Percentiles rank a stretch among this genome's conserved stretches.
Evolutionary conservation across 2,113 vertebrate species (phyloP).

Genomic region (Elephantulus edwardii): DNA sequence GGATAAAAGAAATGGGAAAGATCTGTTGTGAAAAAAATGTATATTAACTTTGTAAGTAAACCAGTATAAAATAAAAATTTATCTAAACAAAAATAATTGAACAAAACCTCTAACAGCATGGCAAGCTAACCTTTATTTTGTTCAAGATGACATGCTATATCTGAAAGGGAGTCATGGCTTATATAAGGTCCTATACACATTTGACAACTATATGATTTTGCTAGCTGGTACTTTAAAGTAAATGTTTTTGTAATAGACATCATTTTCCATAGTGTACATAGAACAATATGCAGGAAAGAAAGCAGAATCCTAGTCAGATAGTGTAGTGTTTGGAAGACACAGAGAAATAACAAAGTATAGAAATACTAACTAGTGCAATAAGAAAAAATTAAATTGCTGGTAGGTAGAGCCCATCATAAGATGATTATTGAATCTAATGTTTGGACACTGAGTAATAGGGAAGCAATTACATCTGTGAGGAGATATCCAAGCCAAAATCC

Average conservation of each 20-base stretch:
- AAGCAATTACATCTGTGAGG: background rate
- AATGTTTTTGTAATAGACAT: background rate
- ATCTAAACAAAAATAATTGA: background rate
- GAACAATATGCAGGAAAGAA: background rate
- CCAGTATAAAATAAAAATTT: background rate
- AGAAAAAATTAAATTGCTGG: conserved; percentile 30
- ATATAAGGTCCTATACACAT: conserved; percentile 1
- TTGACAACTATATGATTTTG: conserved; percentile 23
- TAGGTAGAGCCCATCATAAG: background rate
- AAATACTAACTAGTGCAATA: conserved; percentile 20
- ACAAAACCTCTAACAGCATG: background rate
- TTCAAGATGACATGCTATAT: background rate
- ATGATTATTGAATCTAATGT: background rate
- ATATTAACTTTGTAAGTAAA: too few relatives aligned
- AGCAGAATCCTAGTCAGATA: background rate
- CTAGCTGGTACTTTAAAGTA: conserved; percentile 38
- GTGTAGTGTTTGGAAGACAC: background rate
- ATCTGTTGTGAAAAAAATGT: too few relatives aligned
- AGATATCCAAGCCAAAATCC: background rate
- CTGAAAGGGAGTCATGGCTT: background rate
- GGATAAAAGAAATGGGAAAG: too few relatives aligned
- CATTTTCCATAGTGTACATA: background rate
- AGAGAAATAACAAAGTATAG: conserved; percentile 9
- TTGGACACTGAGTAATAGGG: background rate
- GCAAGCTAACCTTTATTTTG: background rate